These are phyloP conservation scores for Catharus bicknelli DNA, from an alignment of 2,113 vertebrate species.

Conservation along the genomic window DNA sequence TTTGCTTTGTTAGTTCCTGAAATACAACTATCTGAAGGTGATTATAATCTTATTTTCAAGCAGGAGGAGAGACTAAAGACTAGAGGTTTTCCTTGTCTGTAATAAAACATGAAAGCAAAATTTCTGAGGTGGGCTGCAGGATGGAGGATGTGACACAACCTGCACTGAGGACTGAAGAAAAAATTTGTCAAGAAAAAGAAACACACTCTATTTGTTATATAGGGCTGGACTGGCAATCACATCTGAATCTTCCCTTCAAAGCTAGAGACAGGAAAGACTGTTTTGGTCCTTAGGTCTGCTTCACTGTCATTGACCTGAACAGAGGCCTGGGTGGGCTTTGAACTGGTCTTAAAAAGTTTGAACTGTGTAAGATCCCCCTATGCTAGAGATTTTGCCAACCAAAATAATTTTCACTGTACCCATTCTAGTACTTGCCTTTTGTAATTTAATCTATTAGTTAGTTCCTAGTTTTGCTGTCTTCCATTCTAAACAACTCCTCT, in stretches of 20 bases:
- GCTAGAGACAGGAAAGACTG: not conserved
- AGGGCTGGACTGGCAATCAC: not conserved
- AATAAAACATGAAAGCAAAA: not conserved
- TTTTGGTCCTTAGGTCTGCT: not conserved
- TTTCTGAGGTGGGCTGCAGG: not conserved
- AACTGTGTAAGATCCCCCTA: not conserved
- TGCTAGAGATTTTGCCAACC: not conserved
- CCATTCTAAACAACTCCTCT: not conserved
- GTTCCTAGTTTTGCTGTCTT: not conserved
- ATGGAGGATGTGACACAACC: not conserved
- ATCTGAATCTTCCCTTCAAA: not conserved
- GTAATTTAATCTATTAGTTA: not conserved
- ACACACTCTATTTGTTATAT: not conserved
- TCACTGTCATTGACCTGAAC: not conserved
- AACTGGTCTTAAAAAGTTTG: not conserved
- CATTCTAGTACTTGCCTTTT: not conserved
- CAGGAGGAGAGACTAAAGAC: not conserved
- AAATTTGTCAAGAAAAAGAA: not conserved
- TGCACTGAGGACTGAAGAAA: not conserved
- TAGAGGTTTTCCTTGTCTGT: not conserved
- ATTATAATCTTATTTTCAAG: slow-evolving; percentile 20
- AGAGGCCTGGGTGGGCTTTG: not conserved
- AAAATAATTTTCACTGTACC: not conserved
- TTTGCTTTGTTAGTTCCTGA: slow-evolving; percentile 44
- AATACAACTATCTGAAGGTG: slow-evolving; percentile 20